phyloP scores from a whole-genome alignment of 1,140 invertebrate species.

The Melanaphis sacchari region DNA sequence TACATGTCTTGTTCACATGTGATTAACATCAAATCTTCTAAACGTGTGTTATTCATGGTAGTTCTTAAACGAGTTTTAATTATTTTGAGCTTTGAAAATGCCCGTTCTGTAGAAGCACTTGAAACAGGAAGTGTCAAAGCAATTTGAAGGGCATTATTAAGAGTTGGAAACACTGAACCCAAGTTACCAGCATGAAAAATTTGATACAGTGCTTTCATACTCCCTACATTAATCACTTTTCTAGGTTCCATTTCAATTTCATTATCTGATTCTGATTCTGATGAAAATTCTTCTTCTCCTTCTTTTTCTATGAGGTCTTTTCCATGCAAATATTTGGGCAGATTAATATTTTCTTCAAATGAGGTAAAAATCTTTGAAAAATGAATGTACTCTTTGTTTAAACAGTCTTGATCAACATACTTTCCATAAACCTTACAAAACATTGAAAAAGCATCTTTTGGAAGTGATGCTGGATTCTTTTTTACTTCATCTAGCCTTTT shows the following conservation, averaged over 20 bases:
- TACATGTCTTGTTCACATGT: neutral
- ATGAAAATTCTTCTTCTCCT: neutral
- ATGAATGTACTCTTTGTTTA: neutral
- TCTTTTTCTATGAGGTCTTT: neutral
- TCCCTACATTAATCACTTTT: neutral
- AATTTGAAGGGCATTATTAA: constrained; percentile 19
- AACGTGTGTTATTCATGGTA: neutral
- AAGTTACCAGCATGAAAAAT: constrained; percentile 15
- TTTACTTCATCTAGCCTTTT: neutral
- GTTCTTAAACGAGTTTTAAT: constrained; percentile 29
- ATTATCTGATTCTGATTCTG: constrained; percentile 20
- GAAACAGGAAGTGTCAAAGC: neutral
- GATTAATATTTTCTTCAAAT: constrained; percentile 29
- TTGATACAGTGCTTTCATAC: neutral
- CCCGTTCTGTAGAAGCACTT: neutral
- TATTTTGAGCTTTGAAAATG: constrained; percentile 11
- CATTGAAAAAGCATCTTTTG: constrained; percentile 5
- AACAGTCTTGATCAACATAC: neutral
- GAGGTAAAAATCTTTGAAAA: neutral
- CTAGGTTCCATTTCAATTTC: neutral
- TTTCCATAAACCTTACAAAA: neutral
- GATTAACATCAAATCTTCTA: constrained; percentile 16
- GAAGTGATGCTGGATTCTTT: neutral
- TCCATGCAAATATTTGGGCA: neutral
- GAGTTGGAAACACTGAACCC: constrained; percentile 24